Base-by-base conservation (phyloP, 2,797 vertebrate genomes). In the Orestias chungarensis region DNA sequence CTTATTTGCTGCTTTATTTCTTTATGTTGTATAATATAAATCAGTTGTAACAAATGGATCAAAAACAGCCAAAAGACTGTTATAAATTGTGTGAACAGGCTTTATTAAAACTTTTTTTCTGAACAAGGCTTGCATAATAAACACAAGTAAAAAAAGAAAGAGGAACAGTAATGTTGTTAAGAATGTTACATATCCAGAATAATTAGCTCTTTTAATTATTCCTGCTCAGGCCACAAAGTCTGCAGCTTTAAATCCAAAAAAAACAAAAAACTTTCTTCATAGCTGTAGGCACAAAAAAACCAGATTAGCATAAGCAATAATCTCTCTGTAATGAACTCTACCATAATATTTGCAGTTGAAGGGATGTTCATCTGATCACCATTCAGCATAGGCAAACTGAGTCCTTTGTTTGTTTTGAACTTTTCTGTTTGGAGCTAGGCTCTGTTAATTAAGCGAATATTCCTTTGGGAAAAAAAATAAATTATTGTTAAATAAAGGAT, bases 91-190 rank as follows among this genome's bases (percentile, higher is more conserved):
- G 25, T 47, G 38, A 80, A 64, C 71, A 25, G 18, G 82, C 54
- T 73, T 84, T 49, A 84, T 87, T 80, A 84, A 84, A 84, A 47
- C 40, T n/a, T 87, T 85, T 88, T 74, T 68, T 77, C 68, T 62
- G 43, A 73, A 46, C 64, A 73, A 46, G 25, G 33, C 71, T 61
- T 69, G 43, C 62, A 61, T 73, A 68, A 70, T 66, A 68, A 66
- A 71, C 33, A 66, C 12, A 61, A 40, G 72, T 35, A 62, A 49
- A 80, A 70, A 80, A 81, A 74, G 61, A 46, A n/a, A n/a, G 20
- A n/a, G 50, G 75, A 70, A 44, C 52, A 38, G 74, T 8, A 64
- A 43, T 76, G 66, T 47, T 78, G 64, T 2, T 59, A 64, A 38
- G 66, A 70, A 78, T 73, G 42, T 66, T 78, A 72, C 54, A 73